Evolutionary conservation across 2,888 invertebrate genomes (phyloP).

Genomic region (Oconnorella tubifera): DNA sequence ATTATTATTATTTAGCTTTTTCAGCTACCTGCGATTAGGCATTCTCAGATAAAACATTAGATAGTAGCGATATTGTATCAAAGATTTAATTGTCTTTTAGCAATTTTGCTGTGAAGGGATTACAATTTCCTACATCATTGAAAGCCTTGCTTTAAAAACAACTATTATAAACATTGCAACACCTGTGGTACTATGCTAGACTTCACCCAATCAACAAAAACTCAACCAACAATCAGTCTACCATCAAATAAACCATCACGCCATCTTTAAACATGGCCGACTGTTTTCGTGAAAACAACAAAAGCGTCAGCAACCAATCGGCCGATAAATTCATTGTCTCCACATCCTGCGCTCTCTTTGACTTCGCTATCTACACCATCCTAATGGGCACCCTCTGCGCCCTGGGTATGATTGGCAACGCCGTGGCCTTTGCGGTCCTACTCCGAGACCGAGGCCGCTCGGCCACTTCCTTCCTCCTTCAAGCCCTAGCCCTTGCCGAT

Average conservation of each 20-base stretch:
- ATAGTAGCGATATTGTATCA: too few relatives aligned
- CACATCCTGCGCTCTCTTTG: slow-evolving; percentile 32
- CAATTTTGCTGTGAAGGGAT: too few relatives aligned
- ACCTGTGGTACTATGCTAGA: too few relatives aligned
- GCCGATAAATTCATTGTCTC: slow-evolving; percentile 29
- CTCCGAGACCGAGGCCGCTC: slow-evolving; percentile 25
- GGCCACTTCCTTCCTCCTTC: slow-evolving; percentile 33
- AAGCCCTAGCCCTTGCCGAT: slow-evolving; percentile 37
- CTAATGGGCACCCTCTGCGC: slow-evolving; percentile 30
- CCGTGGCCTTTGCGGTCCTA: slow-evolving; percentile 34
- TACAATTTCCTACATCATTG: too few relatives aligned
- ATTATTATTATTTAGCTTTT: too few relatives aligned
- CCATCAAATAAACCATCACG: not conserved
- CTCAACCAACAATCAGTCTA: too few relatives aligned
- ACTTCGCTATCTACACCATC: slow-evolving; percentile 37
- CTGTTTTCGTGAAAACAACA: not conserved
- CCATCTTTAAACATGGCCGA: not conserved
- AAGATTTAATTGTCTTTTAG: too few relatives aligned
- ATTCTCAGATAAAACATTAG: too few relatives aligned
- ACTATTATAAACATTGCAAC: too few relatives aligned
- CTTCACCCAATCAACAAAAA: too few relatives aligned
- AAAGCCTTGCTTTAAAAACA: too few relatives aligned
- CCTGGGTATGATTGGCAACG: slow-evolving; percentile 36
- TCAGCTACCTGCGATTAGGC: too few relatives aligned
- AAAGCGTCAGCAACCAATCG: not conserved